phyloP scores from a whole-genome alignment of 2,113 vertebrate genomes.

The Macaca mulatta region DNA sequence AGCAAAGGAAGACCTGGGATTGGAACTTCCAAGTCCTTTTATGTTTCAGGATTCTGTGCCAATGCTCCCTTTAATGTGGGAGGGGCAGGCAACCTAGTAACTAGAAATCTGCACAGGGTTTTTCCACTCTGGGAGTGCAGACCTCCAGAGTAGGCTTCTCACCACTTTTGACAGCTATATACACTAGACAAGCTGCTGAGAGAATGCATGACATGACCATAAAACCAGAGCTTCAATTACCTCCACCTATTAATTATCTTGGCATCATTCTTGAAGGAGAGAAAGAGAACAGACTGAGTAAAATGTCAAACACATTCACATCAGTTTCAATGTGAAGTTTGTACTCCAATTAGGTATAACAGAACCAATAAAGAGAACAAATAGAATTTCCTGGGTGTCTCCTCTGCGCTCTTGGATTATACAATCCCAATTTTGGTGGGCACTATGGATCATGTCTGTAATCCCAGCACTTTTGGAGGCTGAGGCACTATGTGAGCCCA shows the following conservation, averaged over 20 bases:
- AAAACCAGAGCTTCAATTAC: background rate
- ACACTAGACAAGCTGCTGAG: fast-evolving
- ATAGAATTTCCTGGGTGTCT: fast-evolving
- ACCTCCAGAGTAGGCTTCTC: fast-evolving
- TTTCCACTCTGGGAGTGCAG: fast-evolving
- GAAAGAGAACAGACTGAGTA: background rate
- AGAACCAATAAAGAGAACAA: background rate
- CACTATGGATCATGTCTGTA: no score
- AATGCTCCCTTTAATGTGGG: fast-evolving
- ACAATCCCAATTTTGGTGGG: background rate
- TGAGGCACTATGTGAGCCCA: no score
- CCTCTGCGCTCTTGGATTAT: no score
- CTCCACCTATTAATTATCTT: no score
- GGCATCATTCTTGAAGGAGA: background rate
- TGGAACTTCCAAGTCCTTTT: background rate
- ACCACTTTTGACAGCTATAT: fast-evolving
- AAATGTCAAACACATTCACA: background rate
- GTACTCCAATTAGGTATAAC: no score
- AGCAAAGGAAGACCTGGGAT: background rate
- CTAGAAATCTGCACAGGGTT: background rate
- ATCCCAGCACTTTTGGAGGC: no score
- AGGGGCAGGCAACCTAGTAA: no score
- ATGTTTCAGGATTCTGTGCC: background rate
- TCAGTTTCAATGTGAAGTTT: no score
- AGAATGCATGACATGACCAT: fast-evolving